These are phyloP conservation scores for Stramonita haemastoma DNA, from an alignment of 2,888 invertebrate genomes.

Conservation along the genomic window DNA sequence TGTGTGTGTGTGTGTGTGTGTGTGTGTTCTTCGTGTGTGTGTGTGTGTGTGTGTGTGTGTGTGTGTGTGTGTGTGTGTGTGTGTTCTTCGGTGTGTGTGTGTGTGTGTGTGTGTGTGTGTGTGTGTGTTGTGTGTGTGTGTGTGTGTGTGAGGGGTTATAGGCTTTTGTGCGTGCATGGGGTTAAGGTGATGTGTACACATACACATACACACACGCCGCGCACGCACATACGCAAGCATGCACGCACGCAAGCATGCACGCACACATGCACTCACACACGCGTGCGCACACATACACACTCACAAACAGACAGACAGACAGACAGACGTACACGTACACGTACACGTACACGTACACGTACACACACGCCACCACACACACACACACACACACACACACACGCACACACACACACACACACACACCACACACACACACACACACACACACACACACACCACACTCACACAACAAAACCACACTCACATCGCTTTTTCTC, in stretches of 20 bases:
- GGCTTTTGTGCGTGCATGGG: too few species aligned
- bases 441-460: not conserved
- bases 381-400: not conserved
- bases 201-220: not conserved
- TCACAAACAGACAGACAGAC: too few species aligned
- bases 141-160: not conserved
- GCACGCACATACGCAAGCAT: not conserved
- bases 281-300: not conserved
- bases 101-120: not conserved
- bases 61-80: not conserved
- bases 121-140: not conserved
- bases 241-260: too few species aligned
- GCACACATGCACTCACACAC: not conserved
- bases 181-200: not conserved
- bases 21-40: not conserved
- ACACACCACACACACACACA: not conserved
- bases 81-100: not conserved
- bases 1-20: not conserved
- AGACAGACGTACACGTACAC: too few species aligned
- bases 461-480: not conserved
- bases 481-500: not conserved
- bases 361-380: not conserved
- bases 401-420: not conserved
- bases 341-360: not conserved
- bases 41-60: not conserved